Conservation (phyloP, 2,113 vertebrate species). For the Maccullochella peelii region DNA sequence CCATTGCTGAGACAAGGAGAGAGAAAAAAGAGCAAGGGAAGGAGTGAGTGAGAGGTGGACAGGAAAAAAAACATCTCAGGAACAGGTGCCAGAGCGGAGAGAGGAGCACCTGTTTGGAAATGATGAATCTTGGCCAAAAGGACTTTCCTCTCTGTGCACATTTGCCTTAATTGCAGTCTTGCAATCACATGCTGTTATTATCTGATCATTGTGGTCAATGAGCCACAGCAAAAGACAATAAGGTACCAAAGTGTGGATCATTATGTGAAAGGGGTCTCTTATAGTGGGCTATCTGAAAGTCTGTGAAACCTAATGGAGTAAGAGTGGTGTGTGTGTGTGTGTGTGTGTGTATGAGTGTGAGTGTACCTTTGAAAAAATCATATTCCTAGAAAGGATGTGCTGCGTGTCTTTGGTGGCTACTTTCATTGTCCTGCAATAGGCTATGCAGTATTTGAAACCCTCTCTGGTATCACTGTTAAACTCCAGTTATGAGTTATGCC, state of each 20-base stretch:
- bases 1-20: constrained; percentile 87
- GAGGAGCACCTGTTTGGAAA: constrained; percentile 58
- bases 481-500: not conserved
- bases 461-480: not conserved
- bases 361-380: not conserved
- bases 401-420: not conserved
- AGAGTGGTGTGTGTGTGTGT: not conserved
- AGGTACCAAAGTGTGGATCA: constrained; percentile 37
- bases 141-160: constrained; percentile 11
- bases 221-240: constrained; percentile 55
- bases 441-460: not conserved
- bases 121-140: constrained; percentile 21
- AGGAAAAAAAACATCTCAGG: not conserved
- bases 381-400: not conserved
- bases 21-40: constrained; percentile 40
- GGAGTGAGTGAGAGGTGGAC: constrained; percentile 25
- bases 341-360: not conserved
- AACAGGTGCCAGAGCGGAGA: constrained; percentile 37
- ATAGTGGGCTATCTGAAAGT: not conserved
- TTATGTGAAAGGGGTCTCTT: constrained; percentile 31
- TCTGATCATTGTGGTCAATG: constrained; percentile 56
- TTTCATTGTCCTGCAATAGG: not conserved
- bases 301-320: constrained; percentile 20
- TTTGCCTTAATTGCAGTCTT: constrained; percentile 38
- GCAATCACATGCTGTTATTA: constrained; percentile 34